Conservation (phyloP, 2,113 vertebrate genomes). For the Cricetomys ansorgei region DNA sequence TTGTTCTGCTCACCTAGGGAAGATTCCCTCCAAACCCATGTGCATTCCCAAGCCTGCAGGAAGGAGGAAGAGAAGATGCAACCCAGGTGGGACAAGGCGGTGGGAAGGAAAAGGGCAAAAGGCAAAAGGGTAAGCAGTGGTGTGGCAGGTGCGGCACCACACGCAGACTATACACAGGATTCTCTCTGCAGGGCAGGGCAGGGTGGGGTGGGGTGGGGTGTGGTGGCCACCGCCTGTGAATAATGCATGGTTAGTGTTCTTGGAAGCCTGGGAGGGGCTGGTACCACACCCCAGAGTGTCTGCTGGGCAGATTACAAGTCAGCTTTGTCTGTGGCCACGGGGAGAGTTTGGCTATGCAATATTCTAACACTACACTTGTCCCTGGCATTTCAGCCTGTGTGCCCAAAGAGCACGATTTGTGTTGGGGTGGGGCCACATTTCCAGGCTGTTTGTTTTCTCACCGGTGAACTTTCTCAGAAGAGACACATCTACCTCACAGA, state of each 20-base stretch:
- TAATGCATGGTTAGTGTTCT: neutral
- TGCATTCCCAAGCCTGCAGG: neutral
- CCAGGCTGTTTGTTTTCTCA: neutral
- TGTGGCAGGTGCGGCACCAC: fast-evolving
- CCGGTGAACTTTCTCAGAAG: neutral
- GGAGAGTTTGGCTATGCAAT: neutral
- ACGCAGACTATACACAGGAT: neutral
- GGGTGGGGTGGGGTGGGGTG: constrained; percentile 22
- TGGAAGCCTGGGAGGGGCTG: neutral
- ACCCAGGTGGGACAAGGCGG: neutral
- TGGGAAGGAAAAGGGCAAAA: neutral
- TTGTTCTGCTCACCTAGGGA: neutral
- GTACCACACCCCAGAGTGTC: neutral
- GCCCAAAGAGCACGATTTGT: neutral
- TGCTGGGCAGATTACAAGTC: neutral
- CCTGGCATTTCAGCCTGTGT: neutral
- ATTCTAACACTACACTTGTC: neutral
- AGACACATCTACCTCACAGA: neutral
- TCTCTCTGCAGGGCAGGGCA: neutral
- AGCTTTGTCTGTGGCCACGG: neutral
- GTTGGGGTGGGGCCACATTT: neutral
- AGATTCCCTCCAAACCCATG: neutral
- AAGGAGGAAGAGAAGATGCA: neutral
- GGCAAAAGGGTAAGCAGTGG: neutral
- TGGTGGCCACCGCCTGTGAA: neutral